Evolutionary conservation across 2,797 vertebrate species (phyloP).

Genomic region (Trematomus bernacchii): DNA sequence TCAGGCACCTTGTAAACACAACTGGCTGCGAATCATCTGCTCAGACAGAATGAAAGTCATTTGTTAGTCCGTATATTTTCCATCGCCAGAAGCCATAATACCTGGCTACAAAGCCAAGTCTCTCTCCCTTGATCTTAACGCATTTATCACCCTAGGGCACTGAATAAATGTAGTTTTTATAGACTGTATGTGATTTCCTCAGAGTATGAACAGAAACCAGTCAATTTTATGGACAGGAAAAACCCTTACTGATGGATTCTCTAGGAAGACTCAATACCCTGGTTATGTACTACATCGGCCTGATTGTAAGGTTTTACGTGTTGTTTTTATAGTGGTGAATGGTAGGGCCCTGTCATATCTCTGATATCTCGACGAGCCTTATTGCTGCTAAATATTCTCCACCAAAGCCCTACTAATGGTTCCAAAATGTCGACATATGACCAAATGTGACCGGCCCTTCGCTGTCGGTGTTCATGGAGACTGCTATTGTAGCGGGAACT

Average conservation of each 20-base stretch:
- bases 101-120: conserved; percentile 53
- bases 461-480: too few relatives aligned
- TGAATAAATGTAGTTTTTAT: conserved; percentile 63
- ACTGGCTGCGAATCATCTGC: conserved; percentile 57
- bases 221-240: conserved; percentile 28
- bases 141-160: conserved; percentile 61
- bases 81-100: conserved; percentile 57
- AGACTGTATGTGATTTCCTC: conserved; percentile 36
- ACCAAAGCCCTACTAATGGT: too few relatives aligned
- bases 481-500: too few relatives aligned
- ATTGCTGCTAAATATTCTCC: too few relatives aligned
- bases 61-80: conserved; percentile 65
- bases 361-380: neutral
- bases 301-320: neutral
- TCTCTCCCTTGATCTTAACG: conserved; percentile 56
- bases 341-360: neutral
- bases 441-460: too few relatives aligned
- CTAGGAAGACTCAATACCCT: neutral
- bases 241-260: too few relatives aligned
- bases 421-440: neutral
- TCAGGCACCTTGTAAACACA: conserved; percentile 60
- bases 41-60: conserved; percentile 68
- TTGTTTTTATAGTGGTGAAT: neutral
- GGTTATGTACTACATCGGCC: neutral
- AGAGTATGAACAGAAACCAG: conserved; percentile 45